Base-by-base conservation (phyloP, 2,888 invertebrate species). In the Nudaria mundana region DNA sequence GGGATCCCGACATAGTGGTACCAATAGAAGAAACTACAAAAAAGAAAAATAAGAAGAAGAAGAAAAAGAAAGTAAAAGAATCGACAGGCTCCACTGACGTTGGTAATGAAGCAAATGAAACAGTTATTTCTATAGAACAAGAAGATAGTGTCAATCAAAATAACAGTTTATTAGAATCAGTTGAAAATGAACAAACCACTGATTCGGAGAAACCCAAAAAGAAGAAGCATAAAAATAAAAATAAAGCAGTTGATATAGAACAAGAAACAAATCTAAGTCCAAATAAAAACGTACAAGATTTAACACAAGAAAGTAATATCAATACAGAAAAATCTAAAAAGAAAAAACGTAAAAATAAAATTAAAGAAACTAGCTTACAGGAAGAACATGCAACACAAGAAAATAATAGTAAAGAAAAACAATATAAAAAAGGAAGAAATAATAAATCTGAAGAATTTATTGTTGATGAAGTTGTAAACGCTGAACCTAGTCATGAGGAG, bases 1-100 rank as follows among this genome's bases (percentile, higher is more conserved):
- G 88, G 20, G 79, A 81, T 37, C 87, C 81, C 14, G 81, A 84
- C 53, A 56, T 81, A 44, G 66, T 73, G 3, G 71, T 77, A 2
- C 71, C 83, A 8, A 48, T 71, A 40, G 68, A 77, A 62, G 62
- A 79, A 57, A 68, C 65, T 13, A 77, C 72, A 30, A 81, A 77
- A 56, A 86, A 81, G 60, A 78, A 81, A 48, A 83, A 79, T 59
- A 76, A 78, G 56, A 76, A 74, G 56, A 78, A 77, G 50, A 73
- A 83, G 16, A 81, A 78, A 28, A 52, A 57, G 30, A 57, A 46
- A 8, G 31, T 12, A 12, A 12, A 15, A 31, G 44, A 51, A 37
- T 40, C 40, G 6, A 41, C 49, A 40, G 38, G n/a, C n/a, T n/a
- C n/a, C n/a, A n/a, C n/a, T n/a, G n/a, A n/a, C n/a, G n/a, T n/a